Evolutionary conservation across 2,797 vertebrate genomes (phyloP).

Genomic region (Cyprinodon diabolis): DNA sequence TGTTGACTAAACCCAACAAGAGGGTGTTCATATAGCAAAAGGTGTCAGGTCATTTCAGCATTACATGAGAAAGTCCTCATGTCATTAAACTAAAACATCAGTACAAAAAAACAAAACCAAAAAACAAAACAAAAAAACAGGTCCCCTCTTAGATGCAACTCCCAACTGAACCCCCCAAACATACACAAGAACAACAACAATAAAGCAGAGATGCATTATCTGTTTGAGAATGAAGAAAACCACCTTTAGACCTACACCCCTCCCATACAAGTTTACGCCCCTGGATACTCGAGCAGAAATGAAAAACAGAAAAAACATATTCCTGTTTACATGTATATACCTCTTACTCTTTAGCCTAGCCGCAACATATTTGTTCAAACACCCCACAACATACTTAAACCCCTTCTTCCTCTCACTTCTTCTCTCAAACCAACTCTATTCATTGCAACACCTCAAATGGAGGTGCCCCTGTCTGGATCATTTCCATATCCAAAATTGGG

Average conservation of each 20-base stretch:
- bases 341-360: constrained; percentile 44
- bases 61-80: constrained; percentile 60
- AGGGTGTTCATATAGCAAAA: constrained; percentile 44
- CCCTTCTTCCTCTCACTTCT: constrained; percentile 16
- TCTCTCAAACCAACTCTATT: constrained; percentile 44
- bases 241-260: constrained; percentile 41
- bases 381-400: constrained; percentile 40
- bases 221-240: constrained; percentile 58
- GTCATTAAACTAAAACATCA: constrained; percentile 63
- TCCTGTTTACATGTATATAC: constrained; percentile 75
- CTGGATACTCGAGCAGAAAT: constrained; percentile 66
- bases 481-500: constrained; percentile 97
- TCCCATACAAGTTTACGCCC: constrained; percentile 59
- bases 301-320: constrained; percentile 64
- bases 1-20: constrained; percentile 52
- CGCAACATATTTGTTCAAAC: constrained; percentile 58
- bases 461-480: constrained; percentile 98
- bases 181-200: constrained; percentile 78
- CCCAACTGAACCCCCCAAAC: constrained; percentile 68
- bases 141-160: constrained; percentile 60
- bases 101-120: constrained; percentile 34
- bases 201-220: constrained; percentile 72
- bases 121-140: constrained; percentile 4
- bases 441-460: constrained; percentile 85
- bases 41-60: constrained; percentile 57